A percentile compares a stretch with the other conserved stretches of the same genome.
Conservation (phyloP, 2,113 vertebrate genomes). For the Diadophis punctatus region DNA sequence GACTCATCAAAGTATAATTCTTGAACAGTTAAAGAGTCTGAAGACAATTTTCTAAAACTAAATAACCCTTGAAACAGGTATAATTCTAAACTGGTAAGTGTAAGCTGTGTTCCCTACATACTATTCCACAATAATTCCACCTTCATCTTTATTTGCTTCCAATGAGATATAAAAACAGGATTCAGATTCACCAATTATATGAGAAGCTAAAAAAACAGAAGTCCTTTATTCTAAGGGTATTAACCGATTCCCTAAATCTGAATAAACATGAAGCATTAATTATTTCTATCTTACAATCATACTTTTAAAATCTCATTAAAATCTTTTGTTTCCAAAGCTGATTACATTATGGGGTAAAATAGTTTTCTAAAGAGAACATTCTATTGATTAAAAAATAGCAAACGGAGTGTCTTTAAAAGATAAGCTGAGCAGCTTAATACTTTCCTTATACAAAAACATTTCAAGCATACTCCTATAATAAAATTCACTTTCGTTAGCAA, state of each 20-base stretch:
- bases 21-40: not conserved
- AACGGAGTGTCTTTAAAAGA: conserved; percentile 44
- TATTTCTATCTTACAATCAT: not conserved
- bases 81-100: not conserved
- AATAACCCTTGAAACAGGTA: not conserved
- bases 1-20: not conserved
- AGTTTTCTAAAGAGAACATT: conserved; percentile 23
- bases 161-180: not conserved
- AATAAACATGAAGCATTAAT: not conserved
- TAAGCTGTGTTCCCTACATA: not conserved
- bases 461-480: conserved; percentile 27
- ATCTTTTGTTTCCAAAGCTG: conserved; percentile 39
- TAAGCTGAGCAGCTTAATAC: conserved; percentile 50
- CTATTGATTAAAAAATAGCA: conserved; percentile 45
- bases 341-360: not conserved
- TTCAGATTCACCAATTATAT: not conserved
- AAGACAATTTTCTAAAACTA: not conserved
- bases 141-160: not conserved
- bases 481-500: conserved; percentile 22
- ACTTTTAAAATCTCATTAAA: conserved; percentile 12
- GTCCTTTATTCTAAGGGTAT: not conserved
- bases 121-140: not conserved
- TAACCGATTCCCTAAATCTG: not conserved
- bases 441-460: conserved; percentile 48
- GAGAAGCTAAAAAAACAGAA: not conserved